Percentiles rank a stretch among this genome's conserved stretches.
These are phyloP conservation scores for Drosophila testacea DNA, from an alignment of 2,888 invertebrate species.

Conservation along the genomic window DNA sequence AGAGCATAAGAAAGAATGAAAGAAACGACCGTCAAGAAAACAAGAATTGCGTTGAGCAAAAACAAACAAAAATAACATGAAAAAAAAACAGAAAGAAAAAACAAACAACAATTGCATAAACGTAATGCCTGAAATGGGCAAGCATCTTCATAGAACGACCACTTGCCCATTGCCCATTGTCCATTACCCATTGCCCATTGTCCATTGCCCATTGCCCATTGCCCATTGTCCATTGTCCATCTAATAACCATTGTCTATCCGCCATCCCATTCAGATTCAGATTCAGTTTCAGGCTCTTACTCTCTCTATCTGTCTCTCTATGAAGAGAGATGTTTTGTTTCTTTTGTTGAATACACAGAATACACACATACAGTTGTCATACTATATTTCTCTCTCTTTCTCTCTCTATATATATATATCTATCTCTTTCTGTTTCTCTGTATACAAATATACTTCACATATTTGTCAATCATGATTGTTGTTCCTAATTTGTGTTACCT, in stretches of 20 bases:
- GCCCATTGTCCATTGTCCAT: conserved; percentile 62
- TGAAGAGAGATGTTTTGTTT: conserved; percentile 22
- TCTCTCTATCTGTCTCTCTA: conserved; percentile 36
- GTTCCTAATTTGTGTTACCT: conserved; percentile 28
- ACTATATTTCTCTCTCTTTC: conserved; percentile 1
- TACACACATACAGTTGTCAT: conserved; percentile 26
- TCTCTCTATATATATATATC: background rate
- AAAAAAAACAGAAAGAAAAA: conserved; percentile 2
- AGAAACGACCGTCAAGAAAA: conserved; percentile 33
- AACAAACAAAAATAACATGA: conserved; percentile 21
- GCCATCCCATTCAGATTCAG: conserved; percentile 59
- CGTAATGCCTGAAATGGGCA: conserved; percentile 33
- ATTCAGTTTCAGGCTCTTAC: conserved; percentile 50
- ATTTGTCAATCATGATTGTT: conserved; percentile 39
- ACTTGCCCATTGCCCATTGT: conserved; percentile 58
- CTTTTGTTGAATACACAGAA: conserved; percentile 46
- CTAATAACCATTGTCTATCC: conserved; percentile 73
- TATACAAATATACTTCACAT: conserved; percentile 27
- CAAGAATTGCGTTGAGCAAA: conserved; percentile 32
- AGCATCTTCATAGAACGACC: conserved; percentile 56
- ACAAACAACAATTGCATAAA: conserved; percentile 40
- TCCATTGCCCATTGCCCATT: conserved; percentile 52
- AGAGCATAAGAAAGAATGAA: conserved; percentile 22
- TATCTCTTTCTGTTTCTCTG: conserved; percentile 4
- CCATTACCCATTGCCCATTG: conserved; percentile 33